A percentile compares a stretch with the other conserved stretches of the same genome.
These are phyloP conservation scores for Ceratotherium simum DNA, from an alignment of 2,113 vertebrate species.

Conservation along the genomic window DNA sequence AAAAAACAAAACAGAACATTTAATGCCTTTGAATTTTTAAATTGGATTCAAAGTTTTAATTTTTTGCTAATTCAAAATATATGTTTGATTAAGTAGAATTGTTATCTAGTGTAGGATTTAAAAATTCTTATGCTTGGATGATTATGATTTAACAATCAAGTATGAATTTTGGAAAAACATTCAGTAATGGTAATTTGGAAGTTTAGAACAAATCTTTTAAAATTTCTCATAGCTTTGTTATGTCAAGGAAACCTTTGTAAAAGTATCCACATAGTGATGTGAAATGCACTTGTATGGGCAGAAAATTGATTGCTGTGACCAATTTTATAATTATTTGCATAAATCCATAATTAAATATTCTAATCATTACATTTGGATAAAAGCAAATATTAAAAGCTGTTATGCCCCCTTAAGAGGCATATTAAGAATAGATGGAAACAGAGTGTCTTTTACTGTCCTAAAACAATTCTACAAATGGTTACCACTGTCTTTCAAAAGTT, in stretches of 20 bases:
- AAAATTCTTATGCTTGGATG: slow-evolving; percentile 1
- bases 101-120: slow-evolving; percentile 21
- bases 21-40: slow-evolving; percentile 60
- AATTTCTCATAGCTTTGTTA: not conserved
- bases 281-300: not conserved
- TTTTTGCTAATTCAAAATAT: slow-evolving; percentile 37
- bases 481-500: slow-evolving; percentile 59
- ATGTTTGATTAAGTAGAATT: slow-evolving; percentile 34
- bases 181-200: slow-evolving; percentile 61
- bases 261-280: not conserved
- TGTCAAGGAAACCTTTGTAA: slow-evolving; percentile 19
- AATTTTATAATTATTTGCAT: slow-evolving; percentile 4
- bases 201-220: slow-evolving; percentile 52
- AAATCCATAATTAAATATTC: slow-evolving; percentile 21
- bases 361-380: slow-evolving; percentile 12
- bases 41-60: not conserved
- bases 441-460: not conserved
- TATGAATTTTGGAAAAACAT: slow-evolving; percentile 36
- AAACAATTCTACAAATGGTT: slow-evolving; percentile 63
- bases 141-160: slow-evolving; percentile 51
- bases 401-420: not conserved
- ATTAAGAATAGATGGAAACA: slow-evolving; percentile 47
- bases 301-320: not conserved
- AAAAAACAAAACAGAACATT: slow-evolving; percentile 19
- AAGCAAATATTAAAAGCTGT: slow-evolving; percentile 46